phyloP scores from a whole-genome alignment of 2,888 invertebrate species.

The Blera fallax region DNA sequence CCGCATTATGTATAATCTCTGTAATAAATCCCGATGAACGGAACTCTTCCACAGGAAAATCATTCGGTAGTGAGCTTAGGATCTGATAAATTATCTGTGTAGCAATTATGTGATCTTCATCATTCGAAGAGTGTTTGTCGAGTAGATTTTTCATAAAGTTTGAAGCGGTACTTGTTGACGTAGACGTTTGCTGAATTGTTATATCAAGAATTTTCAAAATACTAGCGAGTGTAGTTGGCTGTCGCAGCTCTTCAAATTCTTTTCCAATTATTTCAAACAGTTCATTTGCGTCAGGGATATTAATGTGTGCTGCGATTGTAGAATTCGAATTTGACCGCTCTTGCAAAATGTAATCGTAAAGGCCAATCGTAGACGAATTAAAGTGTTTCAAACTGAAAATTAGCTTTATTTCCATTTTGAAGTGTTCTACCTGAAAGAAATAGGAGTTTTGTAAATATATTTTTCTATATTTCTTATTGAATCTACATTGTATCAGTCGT shows the following conservation, averaged over 20 bases:
- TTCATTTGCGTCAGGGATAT: neutral
- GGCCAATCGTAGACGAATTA: neutral
- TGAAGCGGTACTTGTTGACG: neutral
- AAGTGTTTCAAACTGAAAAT: slow-evolving; percentile 2
- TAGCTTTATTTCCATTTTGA: slow-evolving; percentile 24
- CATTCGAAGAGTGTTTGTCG: neutral
- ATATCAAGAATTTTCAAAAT: slow-evolving; percentile 17
- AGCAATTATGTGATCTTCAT: slow-evolving; percentile 15
- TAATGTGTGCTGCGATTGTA: neutral
- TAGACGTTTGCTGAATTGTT: slow-evolving; percentile 17
- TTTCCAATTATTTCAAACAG: slow-evolving; percentile 23
- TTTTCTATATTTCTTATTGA: too few relatives aligned
- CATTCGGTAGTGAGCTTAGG: slow-evolving; percentile 6
- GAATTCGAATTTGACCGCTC: neutral
- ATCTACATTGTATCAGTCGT: too few relatives aligned
- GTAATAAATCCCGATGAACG: neutral
- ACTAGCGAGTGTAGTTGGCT: neutral
- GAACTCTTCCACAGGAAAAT: neutral
- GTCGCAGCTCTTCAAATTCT: slow-evolving; percentile 38
- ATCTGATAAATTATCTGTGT: slow-evolving; percentile 30
- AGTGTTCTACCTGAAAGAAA: neutral
- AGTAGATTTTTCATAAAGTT: slow-evolving; percentile 6
- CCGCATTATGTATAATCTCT: neutral
- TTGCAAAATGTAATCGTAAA: slow-evolving; percentile 34
- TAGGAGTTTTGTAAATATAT: too few relatives aligned